Evolutionary conservation across 2,113 vertebrate species (phyloP).

Genomic region (Andinoacara biseriatus): DNA sequence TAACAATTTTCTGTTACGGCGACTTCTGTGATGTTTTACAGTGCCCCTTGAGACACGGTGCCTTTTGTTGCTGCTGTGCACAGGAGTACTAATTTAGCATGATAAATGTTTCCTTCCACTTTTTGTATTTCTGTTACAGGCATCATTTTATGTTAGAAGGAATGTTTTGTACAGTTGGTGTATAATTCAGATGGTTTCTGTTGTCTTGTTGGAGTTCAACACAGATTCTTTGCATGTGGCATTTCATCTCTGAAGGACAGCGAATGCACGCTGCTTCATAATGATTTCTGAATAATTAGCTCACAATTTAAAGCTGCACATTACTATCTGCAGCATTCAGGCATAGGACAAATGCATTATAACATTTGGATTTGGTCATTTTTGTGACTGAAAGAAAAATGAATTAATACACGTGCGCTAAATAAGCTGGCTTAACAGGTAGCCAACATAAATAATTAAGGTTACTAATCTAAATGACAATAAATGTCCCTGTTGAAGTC

Average conservation of each 20-base stretch:
- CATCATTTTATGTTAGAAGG: conserved; percentile 20
- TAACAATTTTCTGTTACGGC: conserved; percentile 72
- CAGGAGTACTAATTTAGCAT: conserved; percentile 40
- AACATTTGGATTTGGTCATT: neutral
- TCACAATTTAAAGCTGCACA: neutral
- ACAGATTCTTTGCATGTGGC: neutral
- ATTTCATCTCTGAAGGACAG: neutral
- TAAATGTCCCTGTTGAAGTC: conserved; percentile 48
- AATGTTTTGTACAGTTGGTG: neutral
- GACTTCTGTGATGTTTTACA: conserved; percentile 65
- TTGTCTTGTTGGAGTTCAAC: neutral
- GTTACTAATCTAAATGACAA: conserved; percentile 57
- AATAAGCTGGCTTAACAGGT: conserved; percentile 48
- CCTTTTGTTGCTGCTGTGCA: conserved; percentile 57
- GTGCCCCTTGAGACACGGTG: conserved; percentile 42
- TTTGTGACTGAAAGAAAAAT: conserved; percentile 10
- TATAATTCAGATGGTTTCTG: conserved; percentile 4
- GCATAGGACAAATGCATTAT: neutral
- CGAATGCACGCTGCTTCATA: neutral
- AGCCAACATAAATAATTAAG: conserved; percentile 45
- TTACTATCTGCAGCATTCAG: neutral
- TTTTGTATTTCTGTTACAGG: conserved; percentile 7
- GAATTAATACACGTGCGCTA: conserved; percentile 16
- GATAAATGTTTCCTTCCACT: conserved; percentile 19
- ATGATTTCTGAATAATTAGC: neutral